phyloP scores from a whole-genome alignment of 2,797 vertebrate species.

The Nannoperca australis region DNA sequence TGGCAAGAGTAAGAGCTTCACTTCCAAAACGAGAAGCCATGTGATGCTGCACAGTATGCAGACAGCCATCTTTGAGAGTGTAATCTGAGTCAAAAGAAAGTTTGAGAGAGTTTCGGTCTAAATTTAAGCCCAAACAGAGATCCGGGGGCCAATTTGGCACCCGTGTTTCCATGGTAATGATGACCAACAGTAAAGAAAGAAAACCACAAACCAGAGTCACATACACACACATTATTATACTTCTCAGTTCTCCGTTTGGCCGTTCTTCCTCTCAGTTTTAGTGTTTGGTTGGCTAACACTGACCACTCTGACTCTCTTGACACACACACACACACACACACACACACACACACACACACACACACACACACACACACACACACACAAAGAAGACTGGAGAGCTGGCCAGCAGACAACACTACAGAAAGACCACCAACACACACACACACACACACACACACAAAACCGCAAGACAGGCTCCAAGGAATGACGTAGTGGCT shows the following conservation, averaged over 20 bases:
- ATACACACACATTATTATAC: not conserved
- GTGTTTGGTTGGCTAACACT: constrained; percentile 29
- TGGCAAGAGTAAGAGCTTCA: not conserved
- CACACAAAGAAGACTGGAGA: constrained; percentile 28
- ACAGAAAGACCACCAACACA: constrained; percentile 55
- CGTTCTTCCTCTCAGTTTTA: constrained; percentile 27
- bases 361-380: too few relatives aligned
- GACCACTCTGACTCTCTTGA: constrained; percentile 45
- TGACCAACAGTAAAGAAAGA: constrained; percentile 51
- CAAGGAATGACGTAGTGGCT: constrained; percentile 44
- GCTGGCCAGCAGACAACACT: constrained; percentile 21
- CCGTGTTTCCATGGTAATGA: constrained; percentile 47
- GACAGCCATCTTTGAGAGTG: not conserved
- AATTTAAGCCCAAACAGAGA: constrained; percentile 33
- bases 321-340: constrained; percentile 35
- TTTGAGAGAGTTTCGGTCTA: constrained; percentile 13
- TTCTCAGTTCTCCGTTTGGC: constrained; percentile 10
- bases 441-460: constrained; percentile 10
- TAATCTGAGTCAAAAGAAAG: constrained; percentile 14
- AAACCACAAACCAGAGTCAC: constrained; percentile 51
- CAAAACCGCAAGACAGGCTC: constrained; percentile 27
- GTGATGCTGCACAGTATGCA: not conserved
- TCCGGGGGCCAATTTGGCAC: constrained; percentile 11
- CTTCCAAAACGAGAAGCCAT: not conserved
- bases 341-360: constrained; percentile 32